Percentiles rank a stretch among this genome's conserved stretches.
Evolutionary conservation across 2,797 vertebrate genomes (phyloP).

Genomic region (Sebastes oblongus): DNA sequence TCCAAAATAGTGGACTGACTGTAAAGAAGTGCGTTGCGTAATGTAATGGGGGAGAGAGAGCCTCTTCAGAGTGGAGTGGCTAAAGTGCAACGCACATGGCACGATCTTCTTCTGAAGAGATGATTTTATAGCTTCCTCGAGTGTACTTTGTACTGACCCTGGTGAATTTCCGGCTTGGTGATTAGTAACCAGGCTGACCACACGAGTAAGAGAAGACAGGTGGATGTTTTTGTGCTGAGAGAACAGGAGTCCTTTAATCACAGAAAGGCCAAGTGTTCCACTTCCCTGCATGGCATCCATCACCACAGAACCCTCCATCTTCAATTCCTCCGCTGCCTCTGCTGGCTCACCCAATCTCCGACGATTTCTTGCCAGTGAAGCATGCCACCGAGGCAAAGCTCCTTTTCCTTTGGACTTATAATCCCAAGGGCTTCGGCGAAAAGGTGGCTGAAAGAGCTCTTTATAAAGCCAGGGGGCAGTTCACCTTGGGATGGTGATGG

Average conservation of each 20-base stretch:
- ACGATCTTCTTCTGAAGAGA: neutral
- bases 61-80: neutral
- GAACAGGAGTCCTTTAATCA: conserved; percentile 67
- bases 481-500: conserved; percentile 57
- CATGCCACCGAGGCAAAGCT: conserved; percentile 75
- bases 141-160: neutral
- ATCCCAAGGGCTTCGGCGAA: conserved; percentile 60
- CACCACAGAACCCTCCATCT: conserved; percentile 46
- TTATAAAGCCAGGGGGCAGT: conserved; percentile 67
- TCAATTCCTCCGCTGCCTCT: conserved; percentile 39
- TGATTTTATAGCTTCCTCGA: neutral
- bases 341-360: conserved; percentile 34
- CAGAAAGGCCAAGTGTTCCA: conserved; percentile 61
- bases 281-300: conserved; percentile 61
- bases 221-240: conserved; percentile 3
- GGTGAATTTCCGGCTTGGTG: neutral
- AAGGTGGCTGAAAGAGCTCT: conserved; percentile 75
- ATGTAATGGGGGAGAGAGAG: conserved; percentile 5
- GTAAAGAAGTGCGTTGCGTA: neutral
- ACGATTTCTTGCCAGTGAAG: conserved; percentile 70
- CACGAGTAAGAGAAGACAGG: conserved; percentile 12
- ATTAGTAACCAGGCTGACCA: neutral
- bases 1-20: conserved; percentile 18
- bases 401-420: conserved; percentile 76
- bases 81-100: neutral